Percentiles rank a stretch among this genome's conserved stretches.
Conservation (phyloP, 2,888 invertebrate species). For the Rotaria socialis region DNA sequence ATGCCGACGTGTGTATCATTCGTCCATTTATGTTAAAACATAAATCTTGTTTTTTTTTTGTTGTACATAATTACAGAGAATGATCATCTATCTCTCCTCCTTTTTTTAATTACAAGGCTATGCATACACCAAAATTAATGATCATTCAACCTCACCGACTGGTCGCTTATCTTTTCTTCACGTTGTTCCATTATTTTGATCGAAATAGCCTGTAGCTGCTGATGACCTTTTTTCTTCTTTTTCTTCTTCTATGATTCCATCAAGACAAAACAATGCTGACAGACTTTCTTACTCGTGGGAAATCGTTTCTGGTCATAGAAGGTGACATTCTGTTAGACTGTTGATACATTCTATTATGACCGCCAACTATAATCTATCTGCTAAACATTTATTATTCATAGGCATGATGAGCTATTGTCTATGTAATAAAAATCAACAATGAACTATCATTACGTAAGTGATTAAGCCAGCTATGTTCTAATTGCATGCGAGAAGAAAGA, state of each 20-base stretch:
- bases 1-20: not conserved
- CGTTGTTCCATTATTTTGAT: not conserved
- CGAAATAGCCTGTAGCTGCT: not conserved
- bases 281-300: constrained; percentile 10
- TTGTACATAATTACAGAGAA: not conserved
- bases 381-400: not conserved
- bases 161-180: constrained; percentile 23
- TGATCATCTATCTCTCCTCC: not conserved
- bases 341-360: not conserved
- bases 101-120: not conserved
- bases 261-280: constrained; percentile 3
- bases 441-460: not conserved
- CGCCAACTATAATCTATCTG: not conserved
- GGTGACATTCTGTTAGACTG: not conserved
- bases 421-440: not conserved
- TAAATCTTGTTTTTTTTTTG: not conserved
- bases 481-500: constrained; percentile 11
- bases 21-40: not conserved
- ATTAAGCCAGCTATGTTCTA: constrained; percentile 1
- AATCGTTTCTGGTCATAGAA: not conserved
- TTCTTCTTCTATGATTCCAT: not conserved
- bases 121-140: not conserved
- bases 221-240: constrained; percentile 1
- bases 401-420: constrained; percentile 16
- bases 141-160: not conserved